Evolutionary conservation across 2,113 vertebrate genomes (phyloP).

Genomic region (Charina bottae): DNA sequence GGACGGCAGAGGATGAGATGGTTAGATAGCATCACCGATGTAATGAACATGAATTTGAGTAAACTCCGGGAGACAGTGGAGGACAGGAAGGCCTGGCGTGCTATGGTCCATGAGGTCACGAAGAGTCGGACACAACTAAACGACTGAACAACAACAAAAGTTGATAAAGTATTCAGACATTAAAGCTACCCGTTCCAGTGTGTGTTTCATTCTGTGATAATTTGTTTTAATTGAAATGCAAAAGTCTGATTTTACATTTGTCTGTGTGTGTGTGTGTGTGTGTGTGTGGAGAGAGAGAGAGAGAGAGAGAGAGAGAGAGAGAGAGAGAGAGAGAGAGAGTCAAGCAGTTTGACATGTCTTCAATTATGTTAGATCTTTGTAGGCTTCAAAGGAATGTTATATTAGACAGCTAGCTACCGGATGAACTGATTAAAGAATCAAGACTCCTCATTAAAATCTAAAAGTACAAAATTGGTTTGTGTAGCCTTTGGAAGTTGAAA

Average conservation of each 20-base stretch:
- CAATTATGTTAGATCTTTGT: conserved; percentile 87
- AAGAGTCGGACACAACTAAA: too few relatives aligned
- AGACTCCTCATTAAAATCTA: conserved; percentile 86
- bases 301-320: conserved; percentile 79
- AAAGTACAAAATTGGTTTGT: conserved; percentile 86
- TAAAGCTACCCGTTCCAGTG: conserved; percentile 80
- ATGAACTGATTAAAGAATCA: conserved; percentile 86
- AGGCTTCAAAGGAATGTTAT: conserved; percentile 84
- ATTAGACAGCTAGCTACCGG: conserved; percentile 82
- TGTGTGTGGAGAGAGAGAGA: conserved; percentile 76
- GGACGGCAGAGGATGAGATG: too few relatives aligned
- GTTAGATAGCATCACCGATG: too few relatives aligned
- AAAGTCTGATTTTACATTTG: conserved; percentile 85
- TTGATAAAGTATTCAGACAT: conserved; percentile 80
- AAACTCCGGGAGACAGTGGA: too few relatives aligned
- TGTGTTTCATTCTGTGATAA: conserved; percentile 80
- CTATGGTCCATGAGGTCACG: too few relatives aligned
- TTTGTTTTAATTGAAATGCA: conserved; percentile 88
- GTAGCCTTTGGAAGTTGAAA: conserved; percentile 86
- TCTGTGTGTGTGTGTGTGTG: conserved; percentile 78
- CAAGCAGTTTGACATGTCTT: conserved; percentile 88
- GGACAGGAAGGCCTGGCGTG: too few relatives aligned
- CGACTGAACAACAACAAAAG: too few relatives aligned
- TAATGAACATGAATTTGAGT: too few relatives aligned
- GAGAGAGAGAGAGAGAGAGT: conserved; percentile 79